These are phyloP conservation scores for Pemphigus obesinymphae DNA, from an alignment of 1,140 invertebrate genomes.

Conservation along the genomic window DNA sequence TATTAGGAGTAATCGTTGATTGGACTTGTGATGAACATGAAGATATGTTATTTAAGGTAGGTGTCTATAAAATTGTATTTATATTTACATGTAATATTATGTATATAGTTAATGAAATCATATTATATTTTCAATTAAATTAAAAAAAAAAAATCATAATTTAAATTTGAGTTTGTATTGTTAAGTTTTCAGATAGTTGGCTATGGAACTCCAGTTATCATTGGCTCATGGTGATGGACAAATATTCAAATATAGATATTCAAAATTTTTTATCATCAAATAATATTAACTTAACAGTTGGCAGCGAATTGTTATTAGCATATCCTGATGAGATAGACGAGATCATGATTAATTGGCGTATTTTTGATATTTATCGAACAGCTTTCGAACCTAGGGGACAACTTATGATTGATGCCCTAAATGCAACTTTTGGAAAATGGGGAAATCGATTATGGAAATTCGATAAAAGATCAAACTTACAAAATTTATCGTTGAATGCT, in stretches of 20 bases:
- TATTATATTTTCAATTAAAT: not conserved
- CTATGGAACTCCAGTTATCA: constrained; percentile 16
- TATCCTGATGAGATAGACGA: not conserved
- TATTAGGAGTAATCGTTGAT: not conserved
- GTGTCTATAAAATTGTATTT: not conserved
- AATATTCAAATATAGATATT: not conserved
- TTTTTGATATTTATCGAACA: constrained; percentile 20
- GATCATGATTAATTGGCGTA: not conserved
- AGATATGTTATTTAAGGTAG: not conserved
- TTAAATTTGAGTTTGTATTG: not conserved
- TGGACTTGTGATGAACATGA: not conserved
- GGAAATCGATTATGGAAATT: constrained; percentile 18
- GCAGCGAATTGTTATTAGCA: constrained; percentile 2
- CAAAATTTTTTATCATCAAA: not conserved
- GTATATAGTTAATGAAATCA: no score
- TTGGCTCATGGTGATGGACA: constrained; percentile 24
- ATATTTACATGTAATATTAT: not conserved
- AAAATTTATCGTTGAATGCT: not conserved
- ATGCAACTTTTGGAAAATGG: constrained; percentile 3
- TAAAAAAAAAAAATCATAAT: no score
- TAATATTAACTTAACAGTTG: not conserved
- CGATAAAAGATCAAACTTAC: constrained; percentile 15
- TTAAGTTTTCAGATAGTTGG: not conserved
- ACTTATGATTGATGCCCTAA: not conserved
- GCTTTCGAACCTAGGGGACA: constrained; percentile 16